Conservation (phyloP, 2,888 invertebrate species). For the Ernsta delagoae region DNA sequence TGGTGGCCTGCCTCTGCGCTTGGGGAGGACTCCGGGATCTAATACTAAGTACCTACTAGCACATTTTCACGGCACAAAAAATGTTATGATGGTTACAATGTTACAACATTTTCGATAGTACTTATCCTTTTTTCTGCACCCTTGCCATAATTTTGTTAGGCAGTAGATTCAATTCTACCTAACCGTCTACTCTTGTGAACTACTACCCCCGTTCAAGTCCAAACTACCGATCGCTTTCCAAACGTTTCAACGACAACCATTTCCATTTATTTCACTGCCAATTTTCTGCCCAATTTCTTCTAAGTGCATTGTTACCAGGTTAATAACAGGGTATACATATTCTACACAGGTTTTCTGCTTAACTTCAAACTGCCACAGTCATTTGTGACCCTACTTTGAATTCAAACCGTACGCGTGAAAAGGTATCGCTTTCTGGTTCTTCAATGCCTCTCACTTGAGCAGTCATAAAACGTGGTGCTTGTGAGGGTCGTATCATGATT, state of each 20-base stretch:
- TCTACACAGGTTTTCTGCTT: not conserved
- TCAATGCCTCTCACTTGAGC: not conserved
- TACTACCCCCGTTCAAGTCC: not conserved
- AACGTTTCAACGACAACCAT: not conserved
- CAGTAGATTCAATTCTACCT: too few species aligned
- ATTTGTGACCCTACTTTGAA: constrained; percentile 7
- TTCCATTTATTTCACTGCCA: not conserved
- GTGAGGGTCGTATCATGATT: not conserved
- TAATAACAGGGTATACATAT: not conserved
- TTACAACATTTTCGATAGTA: too few species aligned
- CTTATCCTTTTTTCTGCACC: too few species aligned
- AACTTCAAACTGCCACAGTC: not conserved
- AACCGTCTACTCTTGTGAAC: not conserved
- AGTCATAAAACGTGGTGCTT: not conserved
- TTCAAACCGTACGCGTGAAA: not conserved
- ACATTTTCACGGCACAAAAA: too few species aligned
- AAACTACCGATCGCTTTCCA: not conserved
- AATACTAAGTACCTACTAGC: too few species aligned
- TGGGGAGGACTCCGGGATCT: too few species aligned
- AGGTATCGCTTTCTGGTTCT: not conserved
- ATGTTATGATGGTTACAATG: too few species aligned
- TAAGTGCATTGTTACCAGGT: not conserved
- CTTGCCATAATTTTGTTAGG: too few species aligned
- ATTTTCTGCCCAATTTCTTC: not conserved
- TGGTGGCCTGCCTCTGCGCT: too few species aligned